phyloP scores from a whole-genome alignment of 2,113 vertebrate species.

The Propithecus coquereli region DNA sequence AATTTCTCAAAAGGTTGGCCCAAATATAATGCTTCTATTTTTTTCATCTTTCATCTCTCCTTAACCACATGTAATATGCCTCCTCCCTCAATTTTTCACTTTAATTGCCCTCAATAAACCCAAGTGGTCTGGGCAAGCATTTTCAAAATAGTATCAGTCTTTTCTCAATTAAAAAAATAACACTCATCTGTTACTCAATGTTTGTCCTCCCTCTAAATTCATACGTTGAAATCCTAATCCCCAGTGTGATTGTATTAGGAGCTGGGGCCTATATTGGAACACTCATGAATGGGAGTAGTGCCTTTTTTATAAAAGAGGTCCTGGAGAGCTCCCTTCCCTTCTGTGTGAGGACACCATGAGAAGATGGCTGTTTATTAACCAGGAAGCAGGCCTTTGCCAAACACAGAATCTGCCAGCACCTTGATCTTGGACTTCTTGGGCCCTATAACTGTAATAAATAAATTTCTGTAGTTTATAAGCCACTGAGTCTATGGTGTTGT shows the following conservation, averaged over 20 bases:
- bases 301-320: neutral
- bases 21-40: neutral
- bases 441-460: neutral
- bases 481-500: neutral
- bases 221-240: neutral
- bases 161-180: conserved; percentile 28
- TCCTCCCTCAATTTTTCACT: neutral
- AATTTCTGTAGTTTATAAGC: neutral
- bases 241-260: neutral
- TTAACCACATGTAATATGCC: neutral
- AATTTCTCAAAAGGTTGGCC: neutral
- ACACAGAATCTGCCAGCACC: neutral
- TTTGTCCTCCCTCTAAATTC: neutral
- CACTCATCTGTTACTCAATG: neutral
- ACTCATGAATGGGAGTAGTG: neutral
- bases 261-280: neutral
- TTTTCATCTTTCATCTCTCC: neutral
- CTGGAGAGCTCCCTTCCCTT: neutral
- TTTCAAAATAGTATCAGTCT: conserved; percentile 7
- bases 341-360: neutral
- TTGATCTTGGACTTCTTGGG: neutral
- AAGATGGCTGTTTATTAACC: neutral
- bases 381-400: neutral
- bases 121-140: neutral
- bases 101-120: neutral